Conservation (phyloP, 2,888 invertebrate genomes). For the Sepiola atlantica region DNA sequence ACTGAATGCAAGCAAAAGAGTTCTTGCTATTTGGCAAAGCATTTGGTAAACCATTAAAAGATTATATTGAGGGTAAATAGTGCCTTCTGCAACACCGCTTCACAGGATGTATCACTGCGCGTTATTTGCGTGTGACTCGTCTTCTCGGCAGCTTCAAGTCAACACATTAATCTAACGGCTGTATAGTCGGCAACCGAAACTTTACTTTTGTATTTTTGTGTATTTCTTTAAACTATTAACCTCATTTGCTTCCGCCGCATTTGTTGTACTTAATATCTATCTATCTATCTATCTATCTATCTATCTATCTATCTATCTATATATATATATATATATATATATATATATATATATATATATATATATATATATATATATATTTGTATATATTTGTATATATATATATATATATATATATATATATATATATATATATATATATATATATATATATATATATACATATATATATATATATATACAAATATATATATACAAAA, state of each 20-base stretch:
- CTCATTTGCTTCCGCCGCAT: neutral
- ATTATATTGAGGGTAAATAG: neutral
- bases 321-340: neutral
- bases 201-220: neutral
- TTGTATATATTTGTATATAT: neutral
- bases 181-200: neutral
- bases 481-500: neutral
- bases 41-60: neutral
- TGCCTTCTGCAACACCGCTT: neutral
- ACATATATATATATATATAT: neutral
- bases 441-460: no score
- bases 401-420: neutral
- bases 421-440: neutral
- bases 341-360: neutral
- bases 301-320: neutral
- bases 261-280: neutral
- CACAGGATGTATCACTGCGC: neutral
- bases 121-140: neutral
- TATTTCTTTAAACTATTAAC: neutral
- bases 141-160: neutral
- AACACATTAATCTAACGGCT: neutral
- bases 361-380: conserved; percentile 8
- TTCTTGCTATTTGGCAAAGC: neutral
- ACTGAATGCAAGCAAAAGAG: neutral
- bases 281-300: neutral